Evolutionary conservation across 92 coral and sea anemone species (phyloP).

Genomic region (Zoanthus solanderi): DNA sequence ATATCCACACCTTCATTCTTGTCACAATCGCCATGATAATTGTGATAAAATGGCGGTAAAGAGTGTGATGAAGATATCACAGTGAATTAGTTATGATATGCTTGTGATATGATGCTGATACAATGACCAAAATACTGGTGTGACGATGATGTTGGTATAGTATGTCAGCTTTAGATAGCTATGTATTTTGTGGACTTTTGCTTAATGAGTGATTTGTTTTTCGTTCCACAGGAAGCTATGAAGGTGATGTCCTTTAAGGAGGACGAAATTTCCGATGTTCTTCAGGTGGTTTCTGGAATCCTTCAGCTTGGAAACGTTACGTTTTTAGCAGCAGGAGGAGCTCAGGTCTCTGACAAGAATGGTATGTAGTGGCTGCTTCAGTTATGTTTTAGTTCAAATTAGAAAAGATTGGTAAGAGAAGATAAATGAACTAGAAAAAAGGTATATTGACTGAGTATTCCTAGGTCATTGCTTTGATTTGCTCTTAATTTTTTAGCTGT

Average conservation of each 20-base stretch:
- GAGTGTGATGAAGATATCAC: no score
- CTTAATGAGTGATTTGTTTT: not conserved
- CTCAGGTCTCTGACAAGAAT: conserved; percentile 91
- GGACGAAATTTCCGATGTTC: conserved; percentile 85
- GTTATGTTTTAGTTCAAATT: not conserved
- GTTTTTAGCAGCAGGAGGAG: conserved; percentile 93
- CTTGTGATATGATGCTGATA: not conserved
- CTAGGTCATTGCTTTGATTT: no score
- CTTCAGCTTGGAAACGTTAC: conserved; percentile 92
- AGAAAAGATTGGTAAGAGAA: not conserved
- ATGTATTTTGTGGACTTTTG: not conserved
- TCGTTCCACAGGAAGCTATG: conserved; percentile 84
- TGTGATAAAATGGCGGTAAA: no score
- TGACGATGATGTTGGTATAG: not conserved
- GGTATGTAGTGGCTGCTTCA: conserved; percentile 54
- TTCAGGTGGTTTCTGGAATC: conserved; percentile 93
- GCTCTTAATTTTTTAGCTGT: no score
- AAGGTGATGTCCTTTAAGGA: conserved; percentile 91
- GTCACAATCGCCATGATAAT: no score
- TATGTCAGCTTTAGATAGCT: not conserved
- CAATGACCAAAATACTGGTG: not conserved
- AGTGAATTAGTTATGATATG: not conserved
- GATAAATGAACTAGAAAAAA: not conserved
- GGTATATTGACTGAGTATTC: no score
- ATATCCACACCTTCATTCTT: no score